A percentile compares a stretch with the other conserved stretches of the same genome.
These are phyloP conservation scores for Drosophila aff. DNA, from an alignment of 1,140 invertebrate species.

Conservation along the genomic window DNA sequence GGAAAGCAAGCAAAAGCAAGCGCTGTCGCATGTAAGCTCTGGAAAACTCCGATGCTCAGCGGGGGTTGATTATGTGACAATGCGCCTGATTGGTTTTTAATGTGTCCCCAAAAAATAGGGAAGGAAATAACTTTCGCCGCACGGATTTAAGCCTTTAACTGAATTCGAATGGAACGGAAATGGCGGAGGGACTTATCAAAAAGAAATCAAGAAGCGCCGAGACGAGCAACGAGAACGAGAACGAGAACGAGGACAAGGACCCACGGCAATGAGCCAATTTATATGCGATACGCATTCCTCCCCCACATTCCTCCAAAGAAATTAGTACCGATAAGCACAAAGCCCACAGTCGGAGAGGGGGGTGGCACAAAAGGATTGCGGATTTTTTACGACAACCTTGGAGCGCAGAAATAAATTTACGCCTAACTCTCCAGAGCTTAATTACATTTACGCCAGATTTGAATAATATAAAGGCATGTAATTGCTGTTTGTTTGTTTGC, in stretches of 20 bases:
- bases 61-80: slow-evolving; percentile 74
- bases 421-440: slow-evolving; percentile 79
- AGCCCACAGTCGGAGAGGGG: background rate
- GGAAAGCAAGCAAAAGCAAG: slow-evolving; percentile 7
- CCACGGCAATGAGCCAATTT: slow-evolving; percentile 76
- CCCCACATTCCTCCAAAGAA: slow-evolving; percentile 19
- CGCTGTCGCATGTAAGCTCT: slow-evolving; percentile 7
- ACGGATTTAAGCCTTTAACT: slow-evolving; percentile 46
- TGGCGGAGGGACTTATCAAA: slow-evolving; percentile 52
- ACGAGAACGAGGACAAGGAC: slow-evolving; percentile 5
- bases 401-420: slow-evolving; percentile 64
- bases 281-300: slow-evolving; percentile 68
- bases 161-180: slow-evolving; percentile 25
- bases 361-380: slow-evolving; percentile 61
- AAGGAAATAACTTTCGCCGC: background rate
- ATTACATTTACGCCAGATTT: slow-evolving; percentile 80
- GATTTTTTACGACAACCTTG: slow-evolving; percentile 47
- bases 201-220: slow-evolving; percentile 42
- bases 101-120: slow-evolving; percentile 42
- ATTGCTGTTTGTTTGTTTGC: slow-evolving; percentile 37
- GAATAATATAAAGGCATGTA: slow-evolving; percentile 74
- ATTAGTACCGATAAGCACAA: slow-evolving; percentile 52
- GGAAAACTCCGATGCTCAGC: slow-evolving; percentile 31
- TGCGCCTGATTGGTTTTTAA: slow-evolving; percentile 80
- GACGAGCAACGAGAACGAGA: slow-evolving; percentile 16